Evolutionary conservation across 2,113 vertebrate genomes (phyloP), one percentile per base, ranked within the genome.

Genomic region (Colossoma macropomum): DNA sequence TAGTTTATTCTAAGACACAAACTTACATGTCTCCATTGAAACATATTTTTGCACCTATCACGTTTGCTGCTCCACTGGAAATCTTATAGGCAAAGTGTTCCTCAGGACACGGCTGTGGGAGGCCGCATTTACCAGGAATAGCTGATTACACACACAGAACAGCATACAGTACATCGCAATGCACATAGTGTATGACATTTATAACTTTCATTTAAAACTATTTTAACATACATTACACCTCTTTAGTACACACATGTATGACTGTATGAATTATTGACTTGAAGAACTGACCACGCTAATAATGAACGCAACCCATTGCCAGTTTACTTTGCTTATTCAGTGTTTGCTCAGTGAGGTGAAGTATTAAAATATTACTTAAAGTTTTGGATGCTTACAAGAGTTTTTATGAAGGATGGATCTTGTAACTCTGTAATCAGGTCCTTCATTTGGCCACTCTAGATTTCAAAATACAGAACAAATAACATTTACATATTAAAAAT

Each of bases 51-150:
- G 97, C 95, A 45, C 93, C 90, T 38, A 98, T 88, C 3, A 96
- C 94, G 56, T 95, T 97, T 0, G 97, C 96, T 52, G 96, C 97
- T 89, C 97, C 97, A 56, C 96, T 98, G 83, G 92, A 91, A 86
- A 98, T 93, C 91, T 91, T 96, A 91, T 97, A 98, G 62, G 96
- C 94, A 91, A 96, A 95, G 66, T 96, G 92, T 4, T 95, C 94
- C 13, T 89, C 90, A 38, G 95, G 94, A 89, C 97, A 98, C 45
- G 89, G 89, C 87, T 93, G 93, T 28, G 93, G 91, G 79, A 92
- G 87, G 0, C 89, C 90, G 88, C 97, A 98, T 89, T 96, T 95
- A 73, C 94, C 95, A 72, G 91, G 93, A 45, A 94, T 92, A 85
- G 93, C 81, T 83, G 23, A 71, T 27, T 25, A 48, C 32, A 78